Conservation (phyloP, 2,797 vertebrate genomes). For the Halcyon leucocephala region DNA sequence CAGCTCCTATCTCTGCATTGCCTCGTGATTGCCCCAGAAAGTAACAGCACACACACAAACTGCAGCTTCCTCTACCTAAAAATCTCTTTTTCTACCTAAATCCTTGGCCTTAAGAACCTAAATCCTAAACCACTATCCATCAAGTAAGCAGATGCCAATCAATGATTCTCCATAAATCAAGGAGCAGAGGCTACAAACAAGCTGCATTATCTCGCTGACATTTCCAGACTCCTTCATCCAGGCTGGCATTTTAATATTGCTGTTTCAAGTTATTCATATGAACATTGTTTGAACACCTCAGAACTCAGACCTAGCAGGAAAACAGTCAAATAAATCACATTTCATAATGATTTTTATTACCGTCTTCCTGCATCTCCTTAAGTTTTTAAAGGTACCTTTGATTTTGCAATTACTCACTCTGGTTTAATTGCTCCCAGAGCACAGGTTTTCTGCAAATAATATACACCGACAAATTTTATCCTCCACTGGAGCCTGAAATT, state of each 20-base stretch:
- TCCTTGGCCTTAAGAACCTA: background rate
- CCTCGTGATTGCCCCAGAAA: background rate
- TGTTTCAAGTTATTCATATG: background rate
- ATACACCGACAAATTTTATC: constrained; percentile 48
- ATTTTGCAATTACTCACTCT: constrained; percentile 25
- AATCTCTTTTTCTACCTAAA: background rate
- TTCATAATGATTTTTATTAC: background rate
- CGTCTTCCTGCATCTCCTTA: background rate
- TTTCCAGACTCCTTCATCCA: background rate
- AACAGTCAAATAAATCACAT: background rate
- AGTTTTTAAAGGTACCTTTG: constrained; percentile 20
- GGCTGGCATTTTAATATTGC: background rate
- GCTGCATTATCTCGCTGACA: background rate
- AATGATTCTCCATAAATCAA: background rate
- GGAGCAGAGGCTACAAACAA: background rate
- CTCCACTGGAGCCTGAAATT: constrained; percentile 61
- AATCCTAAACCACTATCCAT: background rate
- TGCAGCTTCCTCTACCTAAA: background rate
- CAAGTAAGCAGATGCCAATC: background rate
- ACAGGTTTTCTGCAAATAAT: constrained; percentile 1
- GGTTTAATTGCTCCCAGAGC: constrained; percentile 22
- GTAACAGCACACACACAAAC: background rate
- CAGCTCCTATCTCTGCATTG: background rate
- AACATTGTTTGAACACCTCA: background rate
- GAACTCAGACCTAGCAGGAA: background rate